These are phyloP conservation scores for Daktulosphaira vitifoliae DNA, from an alignment of 1,140 invertebrate species.

Conservation along the genomic window DNA sequence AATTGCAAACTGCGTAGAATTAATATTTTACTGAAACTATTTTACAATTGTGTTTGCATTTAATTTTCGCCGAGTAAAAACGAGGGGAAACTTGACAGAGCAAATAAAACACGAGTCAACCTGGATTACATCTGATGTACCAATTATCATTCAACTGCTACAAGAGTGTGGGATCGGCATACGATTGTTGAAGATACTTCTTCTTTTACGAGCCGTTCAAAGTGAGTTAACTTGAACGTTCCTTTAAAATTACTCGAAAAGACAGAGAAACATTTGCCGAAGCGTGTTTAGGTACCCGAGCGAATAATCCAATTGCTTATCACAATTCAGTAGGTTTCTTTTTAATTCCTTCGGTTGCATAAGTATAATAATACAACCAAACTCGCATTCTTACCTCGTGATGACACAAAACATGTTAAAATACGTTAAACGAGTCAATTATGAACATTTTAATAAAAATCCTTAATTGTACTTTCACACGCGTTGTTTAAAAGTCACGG, in stretches of 20 bases:
- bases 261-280: neutral
- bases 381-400: neutral
- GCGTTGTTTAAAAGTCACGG: too few species aligned
- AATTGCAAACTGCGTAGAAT: too few species aligned
- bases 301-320: constrained; percentile 9
- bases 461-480: neutral
- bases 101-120: too few species aligned
- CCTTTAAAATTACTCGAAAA: neutral
- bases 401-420: neutral
- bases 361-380: neutral
- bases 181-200: too few species aligned
- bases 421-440: neutral
- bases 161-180: too few species aligned
- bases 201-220: too few species aligned
- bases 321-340: neutral
- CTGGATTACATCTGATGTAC: too few species aligned
- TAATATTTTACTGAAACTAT: too few species aligned
- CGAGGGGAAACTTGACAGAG: too few species aligned
- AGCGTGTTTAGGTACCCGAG: neutral
- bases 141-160: too few species aligned
- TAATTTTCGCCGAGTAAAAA: too few species aligned
- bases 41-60: too few species aligned
- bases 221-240: neutral
- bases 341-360: neutral
- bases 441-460: neutral